A percentile compares a stretch with the other conserved stretches of the same genome.
Conservation (phyloP, 2,797 vertebrate species). For the Morelia viridis region DNA sequence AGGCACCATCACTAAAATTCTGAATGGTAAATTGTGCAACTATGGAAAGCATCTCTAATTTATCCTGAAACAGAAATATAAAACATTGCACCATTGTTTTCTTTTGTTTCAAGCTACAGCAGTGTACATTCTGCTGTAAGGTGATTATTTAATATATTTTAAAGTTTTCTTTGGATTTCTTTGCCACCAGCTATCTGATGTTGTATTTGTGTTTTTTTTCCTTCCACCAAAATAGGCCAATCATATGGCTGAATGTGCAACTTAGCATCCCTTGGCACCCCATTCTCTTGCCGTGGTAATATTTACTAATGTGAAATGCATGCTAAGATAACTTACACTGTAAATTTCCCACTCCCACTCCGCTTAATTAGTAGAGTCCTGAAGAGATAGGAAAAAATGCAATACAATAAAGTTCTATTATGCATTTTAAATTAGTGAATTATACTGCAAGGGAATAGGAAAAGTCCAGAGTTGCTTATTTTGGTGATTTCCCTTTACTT, state of each 20-base stretch:
- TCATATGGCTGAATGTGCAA: neutral
- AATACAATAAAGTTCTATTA: neutral
- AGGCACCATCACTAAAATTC: neutral
- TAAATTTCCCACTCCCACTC: neutral
- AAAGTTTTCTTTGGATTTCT: neutral
- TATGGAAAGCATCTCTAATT: neutral
- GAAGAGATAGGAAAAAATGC: neutral
- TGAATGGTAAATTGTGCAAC: neutral
- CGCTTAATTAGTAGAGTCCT: neutral
- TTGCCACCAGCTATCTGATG: neutral
- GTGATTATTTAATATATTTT: neutral
- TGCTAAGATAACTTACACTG: neutral
- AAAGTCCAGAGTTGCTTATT: neutral
- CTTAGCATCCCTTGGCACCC: neutral
- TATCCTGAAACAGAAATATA: neutral
- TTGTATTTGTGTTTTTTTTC: neutral
- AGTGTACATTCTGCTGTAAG: neutral
- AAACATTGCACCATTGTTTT: neutral
- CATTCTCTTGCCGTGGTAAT: neutral
- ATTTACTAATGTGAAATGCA: neutral
- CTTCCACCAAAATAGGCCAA: neutral
- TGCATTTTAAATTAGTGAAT: neutral
- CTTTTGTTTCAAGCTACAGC: neutral
- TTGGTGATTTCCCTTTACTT: neutral
- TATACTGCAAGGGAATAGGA: neutral